A percentile compares a stretch with the other conserved stretches of the same genome.
These are phyloP conservation scores for Gymnosoma rotundatum DNA, from an alignment of 2,888 invertebrate genomes.

Conservation along the genomic window DNA sequence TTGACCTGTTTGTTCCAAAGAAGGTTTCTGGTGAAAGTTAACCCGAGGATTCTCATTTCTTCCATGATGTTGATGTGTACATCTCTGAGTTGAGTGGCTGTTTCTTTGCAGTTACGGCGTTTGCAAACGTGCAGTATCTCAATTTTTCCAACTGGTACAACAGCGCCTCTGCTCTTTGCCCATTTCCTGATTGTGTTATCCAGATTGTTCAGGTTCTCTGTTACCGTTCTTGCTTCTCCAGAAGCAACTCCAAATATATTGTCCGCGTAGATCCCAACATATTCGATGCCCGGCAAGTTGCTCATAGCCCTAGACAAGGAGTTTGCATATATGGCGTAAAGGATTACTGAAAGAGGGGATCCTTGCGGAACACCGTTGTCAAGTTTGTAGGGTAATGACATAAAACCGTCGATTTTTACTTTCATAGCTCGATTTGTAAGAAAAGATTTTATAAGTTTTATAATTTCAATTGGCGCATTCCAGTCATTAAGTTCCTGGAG, in stretches of 20 bases:
- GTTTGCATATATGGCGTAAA: neutral
- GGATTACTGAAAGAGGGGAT: neutral
- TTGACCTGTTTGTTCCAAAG: conserved; percentile 43
- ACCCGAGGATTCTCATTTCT: conserved; percentile 14
- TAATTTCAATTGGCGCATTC: neutral
- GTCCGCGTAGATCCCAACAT: conserved; percentile 35
- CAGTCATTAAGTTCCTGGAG: neutral
- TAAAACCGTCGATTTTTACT: neutral
- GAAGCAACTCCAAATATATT: conserved; percentile 48
- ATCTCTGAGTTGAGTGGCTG: neutral
- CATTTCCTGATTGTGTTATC: conserved; percentile 13
- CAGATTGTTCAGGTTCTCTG: neutral
- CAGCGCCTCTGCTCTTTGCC: neutral
- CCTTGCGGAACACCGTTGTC: neutral
- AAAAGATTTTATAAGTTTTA: neutral
- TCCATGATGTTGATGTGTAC: neutral
- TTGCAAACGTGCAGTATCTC: conserved; percentile 42
- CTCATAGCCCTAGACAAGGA: neutral
- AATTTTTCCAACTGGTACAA: conserved; percentile 1
- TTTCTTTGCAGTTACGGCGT: conserved; percentile 13
- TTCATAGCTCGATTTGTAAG: neutral
- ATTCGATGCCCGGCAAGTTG: neutral
- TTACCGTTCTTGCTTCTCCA: neutral
- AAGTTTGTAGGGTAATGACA: neutral
- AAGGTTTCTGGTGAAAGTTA: conserved; percentile 44